A percentile compares a stretch with the other conserved stretches of the same genome.
These are phyloP conservation scores for Eulemur macaco DNA, from an alignment of 2,113 vertebrate genomes.

Conservation along the genomic window DNA sequence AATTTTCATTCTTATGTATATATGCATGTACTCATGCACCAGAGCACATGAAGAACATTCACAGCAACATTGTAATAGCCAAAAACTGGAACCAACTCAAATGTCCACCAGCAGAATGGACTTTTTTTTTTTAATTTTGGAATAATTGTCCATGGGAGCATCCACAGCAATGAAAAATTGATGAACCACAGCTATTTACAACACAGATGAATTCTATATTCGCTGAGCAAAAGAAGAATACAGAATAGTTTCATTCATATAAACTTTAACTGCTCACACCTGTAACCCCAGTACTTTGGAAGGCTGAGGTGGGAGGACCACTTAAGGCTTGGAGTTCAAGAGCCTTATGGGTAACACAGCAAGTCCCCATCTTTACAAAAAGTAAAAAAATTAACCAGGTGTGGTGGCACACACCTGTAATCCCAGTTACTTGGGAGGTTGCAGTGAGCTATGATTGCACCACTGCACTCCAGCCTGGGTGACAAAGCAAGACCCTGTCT, in stretches of 20 bases:
- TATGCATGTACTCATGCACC: not conserved
- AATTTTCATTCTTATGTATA: not conserved
- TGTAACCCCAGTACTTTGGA: too few relatives aligned
- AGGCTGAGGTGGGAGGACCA: too few relatives aligned
- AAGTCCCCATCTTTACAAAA: too few relatives aligned
- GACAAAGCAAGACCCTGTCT: not conserved
- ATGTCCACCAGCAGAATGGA: not conserved
- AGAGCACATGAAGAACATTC: not conserved
- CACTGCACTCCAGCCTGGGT: not conserved
- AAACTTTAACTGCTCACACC: not conserved
- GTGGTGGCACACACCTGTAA: too few relatives aligned
- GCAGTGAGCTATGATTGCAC: too few relatives aligned
- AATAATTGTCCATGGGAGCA: not conserved
- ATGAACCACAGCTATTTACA: not conserved
- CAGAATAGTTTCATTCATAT: not conserved
- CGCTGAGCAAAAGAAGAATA: not conserved
- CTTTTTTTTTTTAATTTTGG: not conserved
- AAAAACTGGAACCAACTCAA: conserved; percentile 1
- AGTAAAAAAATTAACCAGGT: too few relatives aligned
- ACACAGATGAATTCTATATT: not conserved
- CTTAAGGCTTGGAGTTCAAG: too few relatives aligned
- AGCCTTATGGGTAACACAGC: too few relatives aligned
- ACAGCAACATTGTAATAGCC: not conserved
- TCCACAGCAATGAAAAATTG: not conserved
- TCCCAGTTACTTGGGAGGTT: too few relatives aligned